Conservation (phyloP, 2,888 invertebrate species). For the Dynastes tityus region DNA sequence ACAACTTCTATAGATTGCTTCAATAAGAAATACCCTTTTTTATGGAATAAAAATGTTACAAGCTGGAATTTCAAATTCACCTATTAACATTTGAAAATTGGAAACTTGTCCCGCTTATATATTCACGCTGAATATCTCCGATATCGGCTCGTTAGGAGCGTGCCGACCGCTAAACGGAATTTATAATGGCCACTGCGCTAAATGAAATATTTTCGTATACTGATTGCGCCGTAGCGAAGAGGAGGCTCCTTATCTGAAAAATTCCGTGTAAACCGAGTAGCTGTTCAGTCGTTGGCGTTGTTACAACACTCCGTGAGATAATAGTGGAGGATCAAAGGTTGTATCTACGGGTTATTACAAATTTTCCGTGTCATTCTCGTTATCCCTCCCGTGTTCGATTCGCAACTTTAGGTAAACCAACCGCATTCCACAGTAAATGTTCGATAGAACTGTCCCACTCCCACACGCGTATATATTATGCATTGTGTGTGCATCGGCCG, state of each 20-base stretch:
- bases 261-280: slow-evolving; percentile 44
- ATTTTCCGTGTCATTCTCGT: slow-evolving; percentile 51
- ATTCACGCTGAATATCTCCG: neutral
- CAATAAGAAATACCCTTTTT: no score
- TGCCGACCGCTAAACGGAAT: slow-evolving; percentile 28
- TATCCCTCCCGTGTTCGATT: slow-evolving; percentile 53
- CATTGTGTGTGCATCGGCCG: slow-evolving; percentile 58
- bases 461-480: slow-evolving; percentile 58
- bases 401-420: slow-evolving; percentile 57
- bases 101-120: neutral
- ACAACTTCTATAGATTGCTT: no score
- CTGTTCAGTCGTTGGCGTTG: slow-evolving; percentile 24
- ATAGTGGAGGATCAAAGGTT: slow-evolving; percentile 45
- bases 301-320: slow-evolving; percentile 43
- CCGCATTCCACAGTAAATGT: slow-evolving; percentile 58
- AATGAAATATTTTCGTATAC: slow-evolving; percentile 39
- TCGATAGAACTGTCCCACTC: slow-evolving; percentile 58
- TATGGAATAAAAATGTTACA: no score
- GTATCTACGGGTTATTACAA: slow-evolving; percentile 50
- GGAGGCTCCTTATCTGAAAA: slow-evolving; percentile 37
- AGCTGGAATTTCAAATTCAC: no score
- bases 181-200: slow-evolving; percentile 17
- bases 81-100: no score
- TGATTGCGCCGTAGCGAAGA: slow-evolving; percentile 4
- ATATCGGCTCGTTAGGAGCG: neutral